These are phyloP conservation scores for Melanchra persicariae DNA, from an alignment of 2,888 invertebrate genomes.

Conservation along the genomic window DNA sequence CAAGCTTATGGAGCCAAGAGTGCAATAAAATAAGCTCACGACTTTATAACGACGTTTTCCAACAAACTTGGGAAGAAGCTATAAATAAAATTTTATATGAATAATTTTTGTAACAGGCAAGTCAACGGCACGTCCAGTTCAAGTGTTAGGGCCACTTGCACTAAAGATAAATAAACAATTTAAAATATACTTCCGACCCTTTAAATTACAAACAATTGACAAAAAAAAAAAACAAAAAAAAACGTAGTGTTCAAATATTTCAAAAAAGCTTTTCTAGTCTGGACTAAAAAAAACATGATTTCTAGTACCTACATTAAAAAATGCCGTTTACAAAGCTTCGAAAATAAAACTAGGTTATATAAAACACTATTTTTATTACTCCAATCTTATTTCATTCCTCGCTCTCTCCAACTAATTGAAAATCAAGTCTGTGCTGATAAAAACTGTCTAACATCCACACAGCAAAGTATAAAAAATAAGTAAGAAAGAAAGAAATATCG, in stretches of 20 bases:
- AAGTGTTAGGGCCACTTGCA: not conserved
- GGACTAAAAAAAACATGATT: not conserved
- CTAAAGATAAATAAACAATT: not conserved
- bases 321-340: too few relatives aligned
- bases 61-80: not conserved
- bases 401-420: not conserved
- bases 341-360: conserved; percentile 10
- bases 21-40: not conserved
- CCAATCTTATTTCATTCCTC: too few relatives aligned
- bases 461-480: conserved; percentile 4
- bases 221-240: too few relatives aligned
- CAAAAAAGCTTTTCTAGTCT: too few relatives aligned
- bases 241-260: too few relatives aligned
- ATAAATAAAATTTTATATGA: not conserved
- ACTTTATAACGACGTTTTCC: not conserved
- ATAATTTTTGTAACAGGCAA: too few relatives aligned
- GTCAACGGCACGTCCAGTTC: too few relatives aligned
- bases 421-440: not conserved
- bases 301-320: too few relatives aligned
- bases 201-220: too few relatives aligned
- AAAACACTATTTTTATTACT: not conserved
- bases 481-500: not conserved
- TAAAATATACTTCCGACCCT: not conserved
- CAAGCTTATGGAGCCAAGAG: not conserved
- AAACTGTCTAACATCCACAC: conserved; percentile 18